These are phyloP conservation scores for Rhagophthalmus giganteus DNA, from an alignment of 2,888 invertebrate species.

Conservation along the genomic window DNA sequence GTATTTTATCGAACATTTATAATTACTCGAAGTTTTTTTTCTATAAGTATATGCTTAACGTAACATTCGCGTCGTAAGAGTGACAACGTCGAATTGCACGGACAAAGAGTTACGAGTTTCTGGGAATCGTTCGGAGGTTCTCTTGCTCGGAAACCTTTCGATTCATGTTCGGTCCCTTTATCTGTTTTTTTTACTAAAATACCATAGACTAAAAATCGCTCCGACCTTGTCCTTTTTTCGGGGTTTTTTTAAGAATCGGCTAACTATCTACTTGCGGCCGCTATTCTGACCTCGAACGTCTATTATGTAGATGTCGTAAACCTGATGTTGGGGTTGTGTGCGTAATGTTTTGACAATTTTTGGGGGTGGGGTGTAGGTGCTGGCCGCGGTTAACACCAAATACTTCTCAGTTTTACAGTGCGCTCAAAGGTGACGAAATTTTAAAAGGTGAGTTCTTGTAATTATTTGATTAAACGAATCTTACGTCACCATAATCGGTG, in stretches of 20 bases:
- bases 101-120: too few relatives aligned
- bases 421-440: too few relatives aligned
- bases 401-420: constrained; percentile 20
- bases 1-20: too few relatives aligned
- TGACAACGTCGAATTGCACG: background rate
- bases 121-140: constrained; percentile 5
- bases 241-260: constrained; percentile 26
- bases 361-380: constrained; percentile 41
- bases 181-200: constrained; percentile 19
- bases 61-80: too few relatives aligned
- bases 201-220: constrained; percentile 36
- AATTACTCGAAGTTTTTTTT: too few relatives aligned
- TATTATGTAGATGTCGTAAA: constrained; percentile 43
- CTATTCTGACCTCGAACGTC: constrained; percentile 43
- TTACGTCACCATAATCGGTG: too few relatives aligned
- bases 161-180: constrained; percentile 16
- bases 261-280: constrained; percentile 44
- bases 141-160: constrained; percentile 6
- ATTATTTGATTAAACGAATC: too few relatives aligned
- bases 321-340: constrained; percentile 49
- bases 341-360: constrained; percentile 44
- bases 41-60: too few relatives aligned
- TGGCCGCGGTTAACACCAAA: constrained; percentile 16
- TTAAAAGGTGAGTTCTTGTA: too few relatives aligned
- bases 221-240: constrained; percentile 40